Conservation (phyloP, 2,888 invertebrate species). For the Iselma pallidipennis region DNA sequence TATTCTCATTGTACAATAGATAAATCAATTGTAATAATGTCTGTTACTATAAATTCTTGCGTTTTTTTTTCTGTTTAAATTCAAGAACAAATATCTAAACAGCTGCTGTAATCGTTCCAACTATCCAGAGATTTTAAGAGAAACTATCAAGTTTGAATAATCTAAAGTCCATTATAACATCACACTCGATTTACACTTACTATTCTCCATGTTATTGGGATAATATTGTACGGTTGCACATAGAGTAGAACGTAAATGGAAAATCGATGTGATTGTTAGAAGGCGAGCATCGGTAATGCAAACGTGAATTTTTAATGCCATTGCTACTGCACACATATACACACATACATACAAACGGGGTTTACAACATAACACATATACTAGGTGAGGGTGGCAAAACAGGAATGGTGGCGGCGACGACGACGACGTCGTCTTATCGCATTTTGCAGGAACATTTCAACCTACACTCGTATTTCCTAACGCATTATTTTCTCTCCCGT, state of each 20-base stretch:
- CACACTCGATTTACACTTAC: conserved; percentile 9
- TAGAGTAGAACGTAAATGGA: conserved; percentile 32
- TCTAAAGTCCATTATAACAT: conserved; percentile 20
- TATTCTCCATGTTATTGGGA: conserved; percentile 12
- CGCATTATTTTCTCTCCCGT: conserved; percentile 35
- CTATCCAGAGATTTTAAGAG: conserved; percentile 1
- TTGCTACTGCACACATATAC: conserved; percentile 31
- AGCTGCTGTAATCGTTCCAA: too few species aligned
- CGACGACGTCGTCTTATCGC: conserved; percentile 40
- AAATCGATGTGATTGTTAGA: conserved; percentile 38
- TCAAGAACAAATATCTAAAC: too few species aligned
- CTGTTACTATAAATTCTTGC: too few species aligned
- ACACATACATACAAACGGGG: not conserved
- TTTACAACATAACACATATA: not conserved
- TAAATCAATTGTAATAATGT: too few species aligned
- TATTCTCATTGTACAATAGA: not conserved
- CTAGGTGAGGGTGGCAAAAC: conserved; percentile 24
- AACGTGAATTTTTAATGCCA: conserved; percentile 40
- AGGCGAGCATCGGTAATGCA: conserved; percentile 38
- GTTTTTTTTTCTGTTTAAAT: too few species aligned
- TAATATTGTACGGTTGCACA: conserved; percentile 12
- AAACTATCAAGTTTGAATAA: conserved; percentile 11
- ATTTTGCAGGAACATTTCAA: conserved; percentile 40
- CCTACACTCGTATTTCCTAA: conserved; percentile 35
- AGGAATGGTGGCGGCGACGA: too few species aligned